phyloP scores from a whole-genome alignment of 2,113 vertebrate genomes.

The Gallinago paraguaiae region DNA sequence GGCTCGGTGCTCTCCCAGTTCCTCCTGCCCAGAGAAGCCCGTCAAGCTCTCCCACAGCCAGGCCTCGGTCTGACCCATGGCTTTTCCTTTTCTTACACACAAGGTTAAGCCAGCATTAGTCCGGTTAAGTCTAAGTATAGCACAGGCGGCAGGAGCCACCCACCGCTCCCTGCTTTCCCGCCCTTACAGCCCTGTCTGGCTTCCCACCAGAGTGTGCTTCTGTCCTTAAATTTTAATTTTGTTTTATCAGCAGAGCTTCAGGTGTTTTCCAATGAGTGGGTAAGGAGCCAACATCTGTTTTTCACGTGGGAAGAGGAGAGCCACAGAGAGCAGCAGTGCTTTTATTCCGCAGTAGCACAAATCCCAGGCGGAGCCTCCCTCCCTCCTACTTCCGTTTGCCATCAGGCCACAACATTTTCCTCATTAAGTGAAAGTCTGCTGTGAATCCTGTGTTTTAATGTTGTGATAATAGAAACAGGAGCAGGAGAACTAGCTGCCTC shows the following conservation, averaged over 20 bases:
- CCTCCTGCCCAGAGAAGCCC: background rate
- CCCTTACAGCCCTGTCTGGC: rapidly evolving
- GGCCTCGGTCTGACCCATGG: background rate
- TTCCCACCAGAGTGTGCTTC: background rate
- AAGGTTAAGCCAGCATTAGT: background rate
- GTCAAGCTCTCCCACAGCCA: background rate
- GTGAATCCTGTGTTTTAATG: background rate
- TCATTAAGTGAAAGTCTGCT: background rate
- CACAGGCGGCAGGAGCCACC: background rate
- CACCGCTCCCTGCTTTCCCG: rapidly evolving
- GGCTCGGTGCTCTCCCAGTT: background rate
- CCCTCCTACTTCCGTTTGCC: background rate
- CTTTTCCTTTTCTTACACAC: background rate
- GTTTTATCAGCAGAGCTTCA: background rate
- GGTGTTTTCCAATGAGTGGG: background rate
- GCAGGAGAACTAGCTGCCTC: background rate
- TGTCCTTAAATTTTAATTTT: background rate
- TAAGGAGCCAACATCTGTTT: rapidly evolving
- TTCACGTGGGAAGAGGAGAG: background rate
- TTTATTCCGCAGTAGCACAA: background rate
- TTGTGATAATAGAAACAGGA: background rate
- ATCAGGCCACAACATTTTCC: background rate
- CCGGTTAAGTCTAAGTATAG: background rate
- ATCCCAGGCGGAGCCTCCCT: rapidly evolving
- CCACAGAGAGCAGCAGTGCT: background rate